These are phyloP conservation scores for Tauraco hartlaubi DNA, from an alignment of 2,797 vertebrate species.

Conservation along the genomic window DNA sequence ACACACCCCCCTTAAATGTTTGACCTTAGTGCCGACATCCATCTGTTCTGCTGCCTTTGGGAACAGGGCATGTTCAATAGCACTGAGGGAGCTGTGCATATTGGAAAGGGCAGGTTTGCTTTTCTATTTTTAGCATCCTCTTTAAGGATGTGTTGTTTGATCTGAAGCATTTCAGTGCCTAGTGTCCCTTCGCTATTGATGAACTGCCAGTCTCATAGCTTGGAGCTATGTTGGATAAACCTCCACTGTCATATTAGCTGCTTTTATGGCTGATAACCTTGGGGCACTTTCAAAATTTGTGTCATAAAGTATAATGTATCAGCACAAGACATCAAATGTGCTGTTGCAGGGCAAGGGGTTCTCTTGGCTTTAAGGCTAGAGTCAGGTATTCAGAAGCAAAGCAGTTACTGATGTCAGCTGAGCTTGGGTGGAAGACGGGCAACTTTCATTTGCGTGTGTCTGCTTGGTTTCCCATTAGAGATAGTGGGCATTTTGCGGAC, in stretches of 20 bases:
- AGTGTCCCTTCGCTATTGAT: neutral
- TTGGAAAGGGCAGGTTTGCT: neutral
- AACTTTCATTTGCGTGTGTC: too few relatives aligned
- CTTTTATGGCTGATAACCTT: neutral
- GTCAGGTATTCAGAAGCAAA: neutral
- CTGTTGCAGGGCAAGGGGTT: neutral
- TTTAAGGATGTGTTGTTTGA: neutral
- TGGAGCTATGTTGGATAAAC: neutral
- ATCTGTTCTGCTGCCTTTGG: neutral
- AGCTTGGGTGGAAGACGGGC: neutral
- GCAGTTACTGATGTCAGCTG: neutral
- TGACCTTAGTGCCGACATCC: neutral
- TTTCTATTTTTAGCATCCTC: neutral
- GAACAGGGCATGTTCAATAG: neutral
- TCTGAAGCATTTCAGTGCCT: neutral
- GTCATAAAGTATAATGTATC: neutral
- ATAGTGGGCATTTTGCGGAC: neutral
- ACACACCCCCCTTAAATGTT: neutral
- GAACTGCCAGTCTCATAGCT: neutral
- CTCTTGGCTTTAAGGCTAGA: neutral
- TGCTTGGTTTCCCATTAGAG: neutral
- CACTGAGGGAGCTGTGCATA: neutral
- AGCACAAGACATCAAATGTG: neutral
- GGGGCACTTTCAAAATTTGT: neutral
- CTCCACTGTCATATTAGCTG: neutral